Evolutionary conservation across 2,888 invertebrate genomes (phyloP), one percentile per base, ranked within the genome.

Genomic region (Hemaris fuciformis): DNA sequence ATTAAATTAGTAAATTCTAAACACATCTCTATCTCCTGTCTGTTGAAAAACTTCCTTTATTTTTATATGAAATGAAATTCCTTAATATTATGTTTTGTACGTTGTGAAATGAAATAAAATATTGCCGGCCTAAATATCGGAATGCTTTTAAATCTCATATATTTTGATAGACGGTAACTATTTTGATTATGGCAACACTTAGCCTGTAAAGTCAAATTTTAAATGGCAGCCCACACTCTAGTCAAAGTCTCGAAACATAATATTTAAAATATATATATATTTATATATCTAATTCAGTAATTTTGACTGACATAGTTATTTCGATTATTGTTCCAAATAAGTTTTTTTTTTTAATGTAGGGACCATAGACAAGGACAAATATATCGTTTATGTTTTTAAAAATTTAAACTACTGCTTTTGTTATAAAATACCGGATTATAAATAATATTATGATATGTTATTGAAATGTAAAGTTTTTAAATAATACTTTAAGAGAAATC

Each of bases 231-330:
- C 18, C 18, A 68, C 62, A 64, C 68, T 74, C 75, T 79, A 78
- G 79, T 77, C 79, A 74, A 71, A 71, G 73, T 72, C 74, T 34
- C 66, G 58, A 71, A 57, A 67, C 71, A 71, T 74, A 69, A 72
- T 71, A 68, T 38, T 38, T 38, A 69, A 66, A 64, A 53, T 31
- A 53, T 15, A 10, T 2, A 6, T n/a, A n/a, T n/a, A 27, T 31
- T 27, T 27, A 31, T 31, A 27, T 18, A 53, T 53, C 8, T 53
- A 18, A 31, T 53, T 53, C 31, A 25, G 18, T 31, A 53, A n/a
- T 31, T 46, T 31, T 53, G 53, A 53, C 48, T 48, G 48, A 15
- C 25, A 7, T 46, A 22, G 20, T 53, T 53, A 18, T 27, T 27
- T 27, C 48, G 8, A 4, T n/a, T 8, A 15, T 53, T 20, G 10